A percentile compares a stretch with the other conserved stretches of the same genome.
phyloP scores from a whole-genome alignment of 2,797 vertebrate species.

The Epinephelus malabaricus region DNA sequence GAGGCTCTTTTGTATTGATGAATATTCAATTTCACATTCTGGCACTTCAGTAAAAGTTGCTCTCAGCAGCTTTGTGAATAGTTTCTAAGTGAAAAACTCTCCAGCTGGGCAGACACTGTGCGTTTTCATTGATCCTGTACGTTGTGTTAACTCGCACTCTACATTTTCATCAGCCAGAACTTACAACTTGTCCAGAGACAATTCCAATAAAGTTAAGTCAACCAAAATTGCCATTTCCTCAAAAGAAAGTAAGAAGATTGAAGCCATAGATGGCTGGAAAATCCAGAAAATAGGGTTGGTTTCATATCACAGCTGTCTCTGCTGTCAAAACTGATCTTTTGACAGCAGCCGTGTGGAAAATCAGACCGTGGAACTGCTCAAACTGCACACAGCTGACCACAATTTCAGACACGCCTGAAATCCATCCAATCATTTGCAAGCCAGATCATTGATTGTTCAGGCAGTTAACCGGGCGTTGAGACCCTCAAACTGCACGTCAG shows the following conservation, averaged over 20 bases:
- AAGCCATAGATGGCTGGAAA: too few species aligned
- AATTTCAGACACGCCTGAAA: not conserved
- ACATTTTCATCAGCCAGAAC: not conserved
- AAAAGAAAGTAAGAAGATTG: too few species aligned
- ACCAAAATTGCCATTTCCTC: too few species aligned
- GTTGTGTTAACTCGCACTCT: not conserved
- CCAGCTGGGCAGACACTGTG: too few species aligned
- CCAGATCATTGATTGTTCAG: not conserved
- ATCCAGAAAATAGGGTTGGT: too few species aligned
- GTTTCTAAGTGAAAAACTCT: not conserved
- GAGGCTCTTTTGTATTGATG: not conserved
- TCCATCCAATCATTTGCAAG: not conserved
- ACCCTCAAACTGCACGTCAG: not conserved
- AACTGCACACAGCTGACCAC: not conserved
- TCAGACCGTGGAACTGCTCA: not conserved
- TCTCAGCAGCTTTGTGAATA: not conserved
- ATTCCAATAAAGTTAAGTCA: too few species aligned
- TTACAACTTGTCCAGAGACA: too few species aligned
- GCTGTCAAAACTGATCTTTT: not conserved
- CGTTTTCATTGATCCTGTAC: not conserved
- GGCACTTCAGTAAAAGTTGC: not conserved
- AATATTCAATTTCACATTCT: slow-evolving; percentile 1
- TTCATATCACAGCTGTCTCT: too few species aligned
- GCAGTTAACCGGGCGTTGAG: not conserved
- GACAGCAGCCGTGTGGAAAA: not conserved